Conservation (phyloP, 2,888 invertebrate species). For the Athalia circularis region DNA sequence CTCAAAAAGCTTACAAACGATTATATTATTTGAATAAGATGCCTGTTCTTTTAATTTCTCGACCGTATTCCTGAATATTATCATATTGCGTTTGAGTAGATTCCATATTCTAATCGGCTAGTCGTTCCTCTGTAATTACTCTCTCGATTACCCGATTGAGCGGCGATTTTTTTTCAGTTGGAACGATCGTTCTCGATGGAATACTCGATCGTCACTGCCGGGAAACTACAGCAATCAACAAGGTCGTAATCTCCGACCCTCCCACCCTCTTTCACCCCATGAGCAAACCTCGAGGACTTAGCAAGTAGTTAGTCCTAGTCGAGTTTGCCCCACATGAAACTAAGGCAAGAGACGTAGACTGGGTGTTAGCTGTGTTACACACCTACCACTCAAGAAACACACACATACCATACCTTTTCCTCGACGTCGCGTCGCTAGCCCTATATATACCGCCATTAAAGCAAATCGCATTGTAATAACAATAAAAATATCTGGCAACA, state of each 20-base stretch:
- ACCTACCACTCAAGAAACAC: neutral
- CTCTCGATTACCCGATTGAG: constrained; percentile 1
- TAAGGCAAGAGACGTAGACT: constrained; percentile 28
- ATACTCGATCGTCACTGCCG: constrained; percentile 57
- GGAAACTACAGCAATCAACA: constrained; percentile 66
- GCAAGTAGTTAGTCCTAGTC: constrained; percentile 65
- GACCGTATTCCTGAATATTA: too few relatives aligned
- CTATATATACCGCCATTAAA: constrained; percentile 50
- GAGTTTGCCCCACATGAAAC: constrained; percentile 40
- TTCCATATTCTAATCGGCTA: too few relatives aligned
- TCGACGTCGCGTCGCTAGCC: neutral
- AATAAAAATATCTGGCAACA: constrained; percentile 56
- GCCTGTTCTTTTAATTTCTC: too few relatives aligned
- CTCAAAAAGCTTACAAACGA: neutral
- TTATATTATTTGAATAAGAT: too few relatives aligned
- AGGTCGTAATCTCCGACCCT: constrained; percentile 63
- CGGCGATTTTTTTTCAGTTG: neutral
- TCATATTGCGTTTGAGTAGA: too few relatives aligned
- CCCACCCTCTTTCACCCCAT: constrained; percentile 39
- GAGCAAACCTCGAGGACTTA: constrained; percentile 66
- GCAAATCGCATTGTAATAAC: constrained; percentile 53
- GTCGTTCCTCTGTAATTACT: neutral
- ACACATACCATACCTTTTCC: neutral
- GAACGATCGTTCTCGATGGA: constrained; percentile 57
- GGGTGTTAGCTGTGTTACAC: neutral